phyloP scores from a whole-genome alignment of 30 jellyfish, hydroid and myxozoan species.

The Hydractinia symbiolongicarpus region DNA sequence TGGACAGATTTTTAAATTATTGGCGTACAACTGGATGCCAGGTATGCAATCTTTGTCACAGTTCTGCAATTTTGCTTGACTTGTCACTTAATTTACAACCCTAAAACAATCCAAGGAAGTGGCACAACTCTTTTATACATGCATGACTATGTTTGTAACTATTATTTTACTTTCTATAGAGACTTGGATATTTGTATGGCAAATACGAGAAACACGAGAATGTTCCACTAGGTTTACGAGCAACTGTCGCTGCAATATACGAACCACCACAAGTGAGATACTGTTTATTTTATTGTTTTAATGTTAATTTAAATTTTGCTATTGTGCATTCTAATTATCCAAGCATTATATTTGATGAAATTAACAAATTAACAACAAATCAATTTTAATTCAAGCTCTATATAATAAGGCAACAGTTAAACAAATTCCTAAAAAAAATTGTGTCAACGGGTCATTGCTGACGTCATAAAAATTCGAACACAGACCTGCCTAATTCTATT shows the following conservation, averaged over 20 bases:
- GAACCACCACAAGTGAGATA: conserved; percentile 97
- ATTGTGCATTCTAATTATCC: no score
- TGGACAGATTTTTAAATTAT: conserved; percentile 85
- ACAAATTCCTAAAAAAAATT: no score
- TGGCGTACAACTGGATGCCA: conserved; percentile 96
- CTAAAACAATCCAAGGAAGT: no score
- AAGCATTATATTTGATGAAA: no score
- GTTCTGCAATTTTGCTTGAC: neutral
- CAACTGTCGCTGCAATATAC: conserved; percentile 93
- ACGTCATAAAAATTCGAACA: no score
- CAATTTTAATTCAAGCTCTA: no score
- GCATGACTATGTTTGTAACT: neutral
- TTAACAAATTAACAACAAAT: no score
- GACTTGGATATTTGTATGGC: conserved; percentile 92
- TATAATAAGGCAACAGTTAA: no score
- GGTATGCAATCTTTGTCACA: conserved; percentile 30
- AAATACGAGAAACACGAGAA: conserved; percentile 85
- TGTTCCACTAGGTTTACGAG: conserved; percentile 97
- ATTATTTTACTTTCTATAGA: conserved; percentile 27
- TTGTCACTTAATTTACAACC: neutral
- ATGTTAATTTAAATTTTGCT: neutral
- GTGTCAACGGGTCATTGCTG: no score
- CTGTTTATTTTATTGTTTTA: neutral
- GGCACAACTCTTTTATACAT: neutral
- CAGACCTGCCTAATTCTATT: no score